phyloP scores from a whole-genome alignment of 2,888 invertebrate genomes.

The Netelia inedita region DNA sequence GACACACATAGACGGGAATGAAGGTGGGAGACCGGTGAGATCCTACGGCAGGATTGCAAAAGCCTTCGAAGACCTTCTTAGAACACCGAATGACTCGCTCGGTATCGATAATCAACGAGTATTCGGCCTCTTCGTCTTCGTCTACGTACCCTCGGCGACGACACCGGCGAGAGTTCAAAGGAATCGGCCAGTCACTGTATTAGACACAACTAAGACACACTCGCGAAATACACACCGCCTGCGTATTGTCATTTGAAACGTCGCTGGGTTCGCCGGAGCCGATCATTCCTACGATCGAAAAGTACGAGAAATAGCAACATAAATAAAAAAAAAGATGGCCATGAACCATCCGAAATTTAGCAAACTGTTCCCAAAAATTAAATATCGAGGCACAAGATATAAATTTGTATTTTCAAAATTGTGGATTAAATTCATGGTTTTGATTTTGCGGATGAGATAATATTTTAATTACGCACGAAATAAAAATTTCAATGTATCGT shows the following conservation, averaged over 20 bases:
- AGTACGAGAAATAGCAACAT: no score
- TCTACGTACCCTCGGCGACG: slow-evolving; percentile 13
- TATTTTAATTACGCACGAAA: no score
- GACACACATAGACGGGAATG: slow-evolving; percentile 24
- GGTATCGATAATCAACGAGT: slow-evolving; percentile 63
- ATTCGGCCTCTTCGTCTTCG: slow-evolving; percentile 56
- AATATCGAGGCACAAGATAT: no score
- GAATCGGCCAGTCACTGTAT: slow-evolving; percentile 18
- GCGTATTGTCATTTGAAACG: slow-evolving; percentile 54
- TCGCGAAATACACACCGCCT: slow-evolving; percentile 41
- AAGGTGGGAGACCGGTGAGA: slow-evolving; percentile 14
- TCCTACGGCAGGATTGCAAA: slow-evolving; percentile 34
- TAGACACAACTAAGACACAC: slow-evolving; percentile 32
- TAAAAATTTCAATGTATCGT: no score
- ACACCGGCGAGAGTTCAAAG: slow-evolving; percentile 50
- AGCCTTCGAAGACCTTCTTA: slow-evolving; percentile 40
- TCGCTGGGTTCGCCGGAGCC: neutral
- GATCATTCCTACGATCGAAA: no score
- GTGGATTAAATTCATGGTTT: no score
- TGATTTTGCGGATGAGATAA: no score
- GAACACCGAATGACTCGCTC: slow-evolving; percentile 22
- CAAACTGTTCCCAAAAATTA: no score
- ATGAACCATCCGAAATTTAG: no score
- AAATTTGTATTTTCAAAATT: no score
- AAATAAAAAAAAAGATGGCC: no score